Conservation (phyloP, 2,888 invertebrate genomes). For the Orthosia incerta region DNA sequence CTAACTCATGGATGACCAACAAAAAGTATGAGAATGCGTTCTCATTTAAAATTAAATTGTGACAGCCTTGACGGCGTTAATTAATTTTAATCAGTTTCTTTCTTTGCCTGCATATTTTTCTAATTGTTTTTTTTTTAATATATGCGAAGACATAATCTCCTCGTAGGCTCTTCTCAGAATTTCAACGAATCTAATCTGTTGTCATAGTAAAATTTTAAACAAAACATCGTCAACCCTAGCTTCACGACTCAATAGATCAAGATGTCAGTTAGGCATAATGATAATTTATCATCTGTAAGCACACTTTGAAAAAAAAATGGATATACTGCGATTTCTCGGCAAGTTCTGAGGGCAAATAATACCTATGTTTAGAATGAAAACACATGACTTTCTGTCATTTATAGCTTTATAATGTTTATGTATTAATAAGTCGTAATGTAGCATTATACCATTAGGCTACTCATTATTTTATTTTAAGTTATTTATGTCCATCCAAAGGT, state of each 20-base stretch:
- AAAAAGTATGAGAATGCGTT: slow-evolving; percentile 58
- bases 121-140: slow-evolving; percentile 1
- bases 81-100: slow-evolving; percentile 68
- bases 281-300: slow-evolving; percentile 79
- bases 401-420: no score
- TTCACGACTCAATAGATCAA: slow-evolving; percentile 78
- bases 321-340: slow-evolving; percentile 1
- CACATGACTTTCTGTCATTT: not conserved
- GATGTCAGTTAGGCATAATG: slow-evolving; percentile 76
- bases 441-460: no score
- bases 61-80: slow-evolving; percentile 60
- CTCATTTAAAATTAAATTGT: slow-evolving; percentile 62
- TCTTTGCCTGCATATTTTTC: slow-evolving; percentile 32
- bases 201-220: slow-evolving; percentile 51
- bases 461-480: no score
- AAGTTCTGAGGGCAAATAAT: slow-evolving; percentile 4
- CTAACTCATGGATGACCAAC: slow-evolving; percentile 48
- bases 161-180: not conserved
- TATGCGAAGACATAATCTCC: no score
- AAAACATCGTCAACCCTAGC: slow-evolving; percentile 67
- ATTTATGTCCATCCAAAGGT: no score
- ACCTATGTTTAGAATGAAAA: not conserved
- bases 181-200: slow-evolving; percentile 42
- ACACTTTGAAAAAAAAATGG: slow-evolving; percentile 69
- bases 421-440: no score